Percentiles rank a stretch among this genome's conserved stretches.
Evolutionary conservation across 2,888 invertebrate genomes (phyloP).

Genomic region (Agonum fuliginosum): DNA sequence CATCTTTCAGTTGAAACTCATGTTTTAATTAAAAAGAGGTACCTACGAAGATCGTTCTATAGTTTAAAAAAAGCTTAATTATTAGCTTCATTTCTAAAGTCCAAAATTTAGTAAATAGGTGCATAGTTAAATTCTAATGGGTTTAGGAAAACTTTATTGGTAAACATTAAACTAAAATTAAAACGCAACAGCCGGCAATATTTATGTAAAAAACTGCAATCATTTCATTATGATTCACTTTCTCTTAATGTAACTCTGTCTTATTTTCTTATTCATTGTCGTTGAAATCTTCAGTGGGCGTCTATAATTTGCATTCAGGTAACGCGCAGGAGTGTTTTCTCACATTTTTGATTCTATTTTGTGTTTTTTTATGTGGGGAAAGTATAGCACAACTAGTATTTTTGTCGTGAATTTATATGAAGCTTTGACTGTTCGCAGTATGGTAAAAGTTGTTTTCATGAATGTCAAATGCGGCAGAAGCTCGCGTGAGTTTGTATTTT

Average conservation of each 20-base stretch:
- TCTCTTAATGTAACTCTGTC: neutral
- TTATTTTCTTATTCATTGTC: neutral
- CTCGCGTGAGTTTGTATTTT: neutral
- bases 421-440: neutral
- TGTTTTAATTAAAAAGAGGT: too few species aligned
- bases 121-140: too few species aligned
- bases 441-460: constrained; percentile 35
- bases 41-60: too few species aligned
- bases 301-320: neutral
- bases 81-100: too few species aligned
- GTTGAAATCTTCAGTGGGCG: neutral
- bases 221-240: too few species aligned
- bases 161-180: too few species aligned
- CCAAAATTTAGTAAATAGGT: too few species aligned
- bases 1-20: too few species aligned
- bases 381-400: constrained; percentile 22
- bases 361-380: constrained; percentile 23
- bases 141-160: too few species aligned
- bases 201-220: too few species aligned
- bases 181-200: too few species aligned
- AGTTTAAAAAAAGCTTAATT: too few species aligned
- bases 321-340: neutral
- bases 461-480: neutral
- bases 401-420: constrained; percentile 24
- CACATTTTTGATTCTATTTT: constrained; percentile 7